Percentiles rank a stretch among this genome's conserved stretches.
These are phyloP conservation scores for Bibio marci DNA, from an alignment of 2,888 invertebrate genomes.

Conservation along the genomic window DNA sequence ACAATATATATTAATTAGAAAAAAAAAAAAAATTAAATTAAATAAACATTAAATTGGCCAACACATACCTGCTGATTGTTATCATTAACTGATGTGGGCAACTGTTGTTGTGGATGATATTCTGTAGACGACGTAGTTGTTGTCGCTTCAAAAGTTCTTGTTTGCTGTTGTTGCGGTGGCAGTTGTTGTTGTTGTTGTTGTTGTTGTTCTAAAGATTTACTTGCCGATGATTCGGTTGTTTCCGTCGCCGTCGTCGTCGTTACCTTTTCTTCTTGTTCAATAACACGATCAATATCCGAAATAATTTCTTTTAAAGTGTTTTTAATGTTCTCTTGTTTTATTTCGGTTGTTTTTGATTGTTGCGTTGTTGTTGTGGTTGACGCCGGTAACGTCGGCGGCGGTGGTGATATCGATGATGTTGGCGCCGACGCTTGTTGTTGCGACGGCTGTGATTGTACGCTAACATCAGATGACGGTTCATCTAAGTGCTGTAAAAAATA, in stretches of 20 bases:
- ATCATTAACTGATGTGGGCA: too few species aligned
- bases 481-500: too few species aligned
- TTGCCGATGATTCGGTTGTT: background rate
- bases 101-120: too few species aligned
- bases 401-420: background rate
- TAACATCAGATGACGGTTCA: too few species aligned
- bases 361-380: background rate
- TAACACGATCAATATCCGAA: constrained; percentile 40
- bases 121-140: background rate
- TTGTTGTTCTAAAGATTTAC: background rate
- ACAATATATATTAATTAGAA: too few species aligned
- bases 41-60: too few species aligned
- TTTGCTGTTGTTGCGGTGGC: background rate
- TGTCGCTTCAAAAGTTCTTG: background rate
- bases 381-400: background rate
- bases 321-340: constrained; percentile 35
- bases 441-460: too few species aligned
- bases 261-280: constrained; percentile 29
- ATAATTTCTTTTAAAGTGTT: constrained; percentile 40
- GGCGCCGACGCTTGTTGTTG: background rate
- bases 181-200: constrained; percentile 4
- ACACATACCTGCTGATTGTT: too few species aligned
- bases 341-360: constrained; percentile 17
- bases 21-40: too few species aligned
- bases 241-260: constrained; percentile 8